These are phyloP conservation scores for Oryzaephilus surinamensis DNA, from an alignment of 1,140 invertebrate genomes.

Conservation along the genomic window DNA sequence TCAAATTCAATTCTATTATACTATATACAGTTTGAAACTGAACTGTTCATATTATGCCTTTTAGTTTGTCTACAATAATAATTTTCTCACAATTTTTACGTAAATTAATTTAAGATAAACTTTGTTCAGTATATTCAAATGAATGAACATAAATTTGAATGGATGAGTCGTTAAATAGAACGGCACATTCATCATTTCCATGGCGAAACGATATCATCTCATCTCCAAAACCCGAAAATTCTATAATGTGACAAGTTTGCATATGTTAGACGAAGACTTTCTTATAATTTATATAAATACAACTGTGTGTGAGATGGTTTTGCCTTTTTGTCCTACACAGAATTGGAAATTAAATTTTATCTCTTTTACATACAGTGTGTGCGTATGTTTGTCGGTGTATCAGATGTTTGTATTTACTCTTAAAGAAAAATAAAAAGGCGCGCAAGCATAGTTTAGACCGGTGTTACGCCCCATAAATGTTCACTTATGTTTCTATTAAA, in stretches of 20 bases:
- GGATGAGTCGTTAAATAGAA: conserved; percentile 29
- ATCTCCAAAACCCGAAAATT: conserved; percentile 10
- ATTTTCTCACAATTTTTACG: no score
- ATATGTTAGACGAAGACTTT: conserved; percentile 14
- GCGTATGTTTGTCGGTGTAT: conserved; percentile 23
- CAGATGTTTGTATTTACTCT: conserved; percentile 15
- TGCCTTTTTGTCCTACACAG: no score
- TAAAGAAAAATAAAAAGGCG: conserved; percentile 12
- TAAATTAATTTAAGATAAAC: no score
- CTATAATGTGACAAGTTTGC: conserved; percentile 1
- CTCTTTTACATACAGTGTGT: no score
- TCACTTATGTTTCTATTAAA: conserved; percentile 39
- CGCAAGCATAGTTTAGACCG: conserved; percentile 21
- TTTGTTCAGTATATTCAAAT: conserved; percentile 14
- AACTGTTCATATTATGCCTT: no score
- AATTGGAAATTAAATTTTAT: no score
- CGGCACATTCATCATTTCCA: conserved; percentile 35
- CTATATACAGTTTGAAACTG: no score
- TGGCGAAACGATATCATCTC: conserved; percentile 20
- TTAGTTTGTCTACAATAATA: no score
- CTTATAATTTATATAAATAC: not conserved
- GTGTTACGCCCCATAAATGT: conserved; percentile 36
- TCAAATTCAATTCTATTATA: no score
- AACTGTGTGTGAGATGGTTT: not conserved
- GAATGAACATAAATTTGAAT: conserved; percentile 33